Base-by-base conservation (phyloP, 2,113 vertebrate genomes). In the Hemibagrus wyckioides region DNA sequence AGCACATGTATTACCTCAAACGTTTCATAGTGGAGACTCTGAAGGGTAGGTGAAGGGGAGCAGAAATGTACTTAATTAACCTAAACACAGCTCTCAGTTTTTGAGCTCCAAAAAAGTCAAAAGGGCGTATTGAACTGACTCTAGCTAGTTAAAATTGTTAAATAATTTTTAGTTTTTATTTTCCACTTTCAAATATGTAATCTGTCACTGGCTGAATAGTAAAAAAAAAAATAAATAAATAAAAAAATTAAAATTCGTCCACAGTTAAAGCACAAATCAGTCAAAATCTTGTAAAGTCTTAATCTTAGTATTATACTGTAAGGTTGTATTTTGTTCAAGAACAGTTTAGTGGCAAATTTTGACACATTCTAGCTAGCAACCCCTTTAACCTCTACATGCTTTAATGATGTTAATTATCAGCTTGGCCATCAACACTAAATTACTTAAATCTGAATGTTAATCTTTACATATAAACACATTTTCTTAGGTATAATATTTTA, bases 1-100 rank as follows among this genome's bases (percentile, higher is more conserved):
- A 97, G 89, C 96, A 97, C 69, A 97, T 98, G 96, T 98, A 97
- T 92, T 98, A 98, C 94, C 96, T 99, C 61, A 99, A 99, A 89
- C 96, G 95, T 88, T 99, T 99, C 91, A 94, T 99, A 57, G 95
- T 96, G 90, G 98, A 98, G 91, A 96, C 96, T 0, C 94, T 99
- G 57, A 99, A 99, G 95, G 97, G 98, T 99, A 94, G 90, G 93
- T 79, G 10, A 30, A 39, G 28, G 9, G 56, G 17, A 19, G 28
- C 19, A 7, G 5, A 52, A 33, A 81, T 48, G 4, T 80, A 71
- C 14, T 80, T 23, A 39, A 25, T 14, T 48, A 57, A 39, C 21
- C n/a, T 33, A 77, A n/a, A 77, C 28, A 52, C 2, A 0, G 44
- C 6, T 76, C 73, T n/a, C 11, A 44, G 69, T 23, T 44, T 25